phyloP scores from a whole-genome alignment of 2,113 vertebrate species.

The Coptodon bakossiorum region DNA sequence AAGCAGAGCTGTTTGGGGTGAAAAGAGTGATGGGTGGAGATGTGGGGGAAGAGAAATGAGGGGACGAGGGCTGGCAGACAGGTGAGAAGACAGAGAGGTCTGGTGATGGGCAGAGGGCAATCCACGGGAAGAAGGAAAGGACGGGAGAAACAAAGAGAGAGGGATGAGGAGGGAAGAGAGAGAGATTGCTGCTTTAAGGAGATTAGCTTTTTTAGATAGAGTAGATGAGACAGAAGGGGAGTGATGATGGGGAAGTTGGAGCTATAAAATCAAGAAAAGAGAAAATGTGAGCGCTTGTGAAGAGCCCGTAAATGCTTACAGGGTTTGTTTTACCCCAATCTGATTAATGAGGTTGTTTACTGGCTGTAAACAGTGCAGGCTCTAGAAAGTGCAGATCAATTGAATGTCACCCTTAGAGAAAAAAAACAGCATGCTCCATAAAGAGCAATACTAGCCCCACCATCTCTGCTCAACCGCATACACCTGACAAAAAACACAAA shows the following conservation, averaged over 20 bases:
- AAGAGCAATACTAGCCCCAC: background rate
- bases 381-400: slow-evolving; percentile 37
- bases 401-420: slow-evolving; percentile 35
- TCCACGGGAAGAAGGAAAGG: slow-evolving; percentile 9
- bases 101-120: slow-evolving; percentile 27
- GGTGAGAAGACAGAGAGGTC: slow-evolving; percentile 48
- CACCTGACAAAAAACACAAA: background rate
- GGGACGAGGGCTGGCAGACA: slow-evolving; percentile 12
- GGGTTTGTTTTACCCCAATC: slow-evolving; percentile 21
- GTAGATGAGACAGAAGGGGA: background rate
- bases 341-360: slow-evolving; percentile 53
- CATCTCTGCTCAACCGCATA: background rate
- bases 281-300: background rate
- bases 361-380: slow-evolving; percentile 6
- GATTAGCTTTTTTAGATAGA: slow-evolving; percentile 43
- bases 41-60: slow-evolving; percentile 40
- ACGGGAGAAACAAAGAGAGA: slow-evolving; percentile 23
- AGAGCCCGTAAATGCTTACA: slow-evolving; percentile 14
- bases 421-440: slow-evolving; percentile 17
- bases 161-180: background rate
- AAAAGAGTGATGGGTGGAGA: slow-evolving; percentile 46
- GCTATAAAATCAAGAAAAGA: background rate
- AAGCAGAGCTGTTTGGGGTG: slow-evolving; percentile 29
- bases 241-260: slow-evolving; percentile 14
- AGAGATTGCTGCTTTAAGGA: slow-evolving; percentile 43